Conservation (phyloP, 64 coral and sea anemone genomes). For the Montipora capricornis region DNA sequence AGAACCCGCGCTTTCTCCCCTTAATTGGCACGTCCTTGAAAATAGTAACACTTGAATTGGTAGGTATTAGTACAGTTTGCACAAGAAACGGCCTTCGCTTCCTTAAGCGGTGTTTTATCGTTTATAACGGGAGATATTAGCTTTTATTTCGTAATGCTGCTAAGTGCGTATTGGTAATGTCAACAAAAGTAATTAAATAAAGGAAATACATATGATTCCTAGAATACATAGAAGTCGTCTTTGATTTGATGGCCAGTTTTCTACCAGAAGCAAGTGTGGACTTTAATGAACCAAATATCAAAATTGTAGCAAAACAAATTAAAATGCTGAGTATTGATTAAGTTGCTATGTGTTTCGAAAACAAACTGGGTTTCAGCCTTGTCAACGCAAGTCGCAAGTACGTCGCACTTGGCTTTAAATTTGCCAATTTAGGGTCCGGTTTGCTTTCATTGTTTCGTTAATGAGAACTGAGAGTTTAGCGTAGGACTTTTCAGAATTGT, state of each 20-base stretch:
- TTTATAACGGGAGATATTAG: constrained; percentile 31
- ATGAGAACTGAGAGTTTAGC: constrained; percentile 1
- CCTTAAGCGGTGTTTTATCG: constrained; percentile 25
- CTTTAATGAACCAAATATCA: constrained; percentile 69
- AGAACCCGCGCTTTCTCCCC: background rate
- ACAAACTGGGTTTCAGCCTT: constrained; percentile 1
- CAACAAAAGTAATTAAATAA: constrained; percentile 43
- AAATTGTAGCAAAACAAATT: constrained; percentile 55
- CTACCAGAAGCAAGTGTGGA: background rate
- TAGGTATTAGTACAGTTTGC: constrained; percentile 33
- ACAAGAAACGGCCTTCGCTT: constrained; percentile 27
- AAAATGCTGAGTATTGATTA: constrained; percentile 34
- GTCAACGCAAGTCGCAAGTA: background rate
- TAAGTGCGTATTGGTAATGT: constrained; percentile 28
- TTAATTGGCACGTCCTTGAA: constrained; percentile 50
- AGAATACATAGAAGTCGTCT: background rate
- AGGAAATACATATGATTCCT: constrained; percentile 36
- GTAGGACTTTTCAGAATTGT: constrained; percentile 28
- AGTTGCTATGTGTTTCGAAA: constrained; percentile 25
- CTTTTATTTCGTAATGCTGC: constrained; percentile 17
- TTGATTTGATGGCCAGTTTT: constrained; percentile 36
- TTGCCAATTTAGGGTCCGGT: background rate
- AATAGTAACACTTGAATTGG: constrained; percentile 46
- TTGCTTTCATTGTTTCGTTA: constrained; percentile 28
- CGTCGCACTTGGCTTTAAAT: constrained; percentile 21